Base-by-base conservation (phyloP, 2,888 invertebrate species). In the Drosophila quinaria region DNA sequence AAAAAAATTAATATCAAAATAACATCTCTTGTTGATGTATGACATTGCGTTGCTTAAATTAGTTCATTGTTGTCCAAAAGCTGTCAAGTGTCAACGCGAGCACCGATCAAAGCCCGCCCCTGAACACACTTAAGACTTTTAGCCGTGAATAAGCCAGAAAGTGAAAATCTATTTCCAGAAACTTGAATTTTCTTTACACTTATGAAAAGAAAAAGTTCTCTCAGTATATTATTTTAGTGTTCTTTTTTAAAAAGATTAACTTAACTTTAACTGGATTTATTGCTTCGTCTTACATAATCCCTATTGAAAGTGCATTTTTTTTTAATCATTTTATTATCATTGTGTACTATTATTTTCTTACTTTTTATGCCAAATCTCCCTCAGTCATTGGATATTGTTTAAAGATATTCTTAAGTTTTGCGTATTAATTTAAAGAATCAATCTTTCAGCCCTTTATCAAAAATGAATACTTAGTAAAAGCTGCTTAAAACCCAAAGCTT, bases 1-100 rank as follows among this genome's bases (percentile, higher is more conserved):
- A 50, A 54, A 49, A 33, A 42, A 47, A 37, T 9, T 37, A 47
- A 37, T 9, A 41, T 47, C 47, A 41, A 41, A 56, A 65, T 39
- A 78, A 56, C 62, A 65, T 47, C 13, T 29, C 33, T 54, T 56
- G 50, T 66, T 80, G 89, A 86, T 86, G 78, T 74, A 82, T 77
- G 87, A 70, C 78, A 83, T 68, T 74, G 47, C 60, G 69, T 25
- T 71, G 83, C 74, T 72, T 74, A 89, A 87, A 90, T 90, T 87
- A 90, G 87, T 81, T 86, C 76, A 83, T 78, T 88, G 81, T 88
- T 87, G 74, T 83, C 78, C 81, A 67, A 86, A 70, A 80, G 59
- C 80, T 88, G 89, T 83, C 87, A 88, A 80, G 55, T 89, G 80
- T 85, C 85, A 85, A 55, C 68, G 65, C 29, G 39, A 41, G 29